Base-by-base conservation (phyloP, 2,113 vertebrate species). In the Epinephelus cyanopodus region DNA sequence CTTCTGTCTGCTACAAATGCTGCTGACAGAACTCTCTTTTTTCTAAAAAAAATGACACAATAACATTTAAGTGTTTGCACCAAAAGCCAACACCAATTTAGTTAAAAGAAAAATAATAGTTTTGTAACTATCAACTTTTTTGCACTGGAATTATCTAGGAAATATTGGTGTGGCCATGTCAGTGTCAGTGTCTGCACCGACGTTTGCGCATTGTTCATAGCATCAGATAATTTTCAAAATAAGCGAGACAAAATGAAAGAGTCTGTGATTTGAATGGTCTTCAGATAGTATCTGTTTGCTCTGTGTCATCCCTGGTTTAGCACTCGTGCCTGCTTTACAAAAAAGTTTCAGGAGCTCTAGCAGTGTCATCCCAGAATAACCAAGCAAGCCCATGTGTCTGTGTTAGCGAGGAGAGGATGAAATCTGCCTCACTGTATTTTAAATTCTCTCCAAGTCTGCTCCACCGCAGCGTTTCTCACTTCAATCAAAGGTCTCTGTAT, bases 401-500 rank as follows among this genome's bases (percentile, higher is more conserved):
- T 39, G 25, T 63, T 48, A 17, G 56, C 52, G 56, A 52, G 37
- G 25, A 48, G 53, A 66, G 47, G 54, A 80, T 72, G 39, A 62
- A 68, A 61, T 74, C 19, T 74, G 23, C n/a, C 4, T 72, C 14
- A 6, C 47, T 81, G 48, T 73, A 60, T 69, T 77, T 70, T 37
- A 45, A 60, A 61, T 65, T 65, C 39, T 23, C 21, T n/a, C 50
- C 47, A 25, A 58, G 63, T 63, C 27, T 13, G 21, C 73, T 23
- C 52, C 68, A 75, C 61, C 56, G 29, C 58, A 1, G 5, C 14
- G 5, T 27, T 48, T 74, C 18, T 58, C 56, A 61, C 57, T 79
- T 81, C 66, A 74, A 75, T 71, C 50, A 83, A 74, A 79, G 37
- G 25, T 53, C 60, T 33, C 37, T 29, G 3, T 81, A 72, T 83